Evolutionary conservation across 2,888 invertebrate species (phyloP).

Genomic region (Perizoma flavofasciatum): DNA sequence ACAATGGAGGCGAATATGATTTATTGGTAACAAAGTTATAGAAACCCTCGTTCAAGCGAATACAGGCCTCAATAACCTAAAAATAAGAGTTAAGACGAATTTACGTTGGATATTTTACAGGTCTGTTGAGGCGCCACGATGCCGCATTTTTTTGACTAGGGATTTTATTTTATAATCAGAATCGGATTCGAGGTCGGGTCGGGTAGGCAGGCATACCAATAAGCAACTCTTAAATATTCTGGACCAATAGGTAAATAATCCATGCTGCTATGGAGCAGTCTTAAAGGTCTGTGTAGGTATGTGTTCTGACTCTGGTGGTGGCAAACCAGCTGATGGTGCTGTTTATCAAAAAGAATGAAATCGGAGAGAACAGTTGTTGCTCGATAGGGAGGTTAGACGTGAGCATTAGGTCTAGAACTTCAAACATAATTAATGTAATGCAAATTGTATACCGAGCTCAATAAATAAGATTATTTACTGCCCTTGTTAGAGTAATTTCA

Average conservation of each 20-base stretch:
- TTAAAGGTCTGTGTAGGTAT: neutral
- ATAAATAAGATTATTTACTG: constrained; percentile 1
- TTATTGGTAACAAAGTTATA: constrained; percentile 52
- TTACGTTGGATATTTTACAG: constrained; percentile 35
- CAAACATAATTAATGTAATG: too few species aligned
- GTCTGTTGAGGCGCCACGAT: constrained; percentile 71
- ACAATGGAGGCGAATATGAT: constrained; percentile 73
- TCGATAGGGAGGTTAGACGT: too few species aligned
- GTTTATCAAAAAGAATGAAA: too few species aligned
- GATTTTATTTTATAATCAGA: constrained; percentile 75
- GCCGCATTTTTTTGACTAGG: constrained; percentile 69
- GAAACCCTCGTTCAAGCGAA: constrained; percentile 8
- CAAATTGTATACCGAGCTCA: neutral
- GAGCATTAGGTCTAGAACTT: too few species aligned
- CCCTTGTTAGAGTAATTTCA: constrained; percentile 3
- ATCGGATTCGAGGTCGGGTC: constrained; percentile 68
- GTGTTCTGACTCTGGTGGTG: too few species aligned
- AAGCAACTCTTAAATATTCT: constrained; percentile 36
- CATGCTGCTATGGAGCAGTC: neutral
- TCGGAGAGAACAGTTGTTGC: too few species aligned
- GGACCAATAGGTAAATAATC: constrained; percentile 30
- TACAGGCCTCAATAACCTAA: constrained; percentile 30
- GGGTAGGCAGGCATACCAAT: constrained; percentile 62
- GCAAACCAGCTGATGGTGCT: too few species aligned
- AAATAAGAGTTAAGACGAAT: constrained; percentile 37